Evolutionary conservation across 2,797 vertebrate species (phyloP).

Genomic region (Pangasius krempfi): DNA sequence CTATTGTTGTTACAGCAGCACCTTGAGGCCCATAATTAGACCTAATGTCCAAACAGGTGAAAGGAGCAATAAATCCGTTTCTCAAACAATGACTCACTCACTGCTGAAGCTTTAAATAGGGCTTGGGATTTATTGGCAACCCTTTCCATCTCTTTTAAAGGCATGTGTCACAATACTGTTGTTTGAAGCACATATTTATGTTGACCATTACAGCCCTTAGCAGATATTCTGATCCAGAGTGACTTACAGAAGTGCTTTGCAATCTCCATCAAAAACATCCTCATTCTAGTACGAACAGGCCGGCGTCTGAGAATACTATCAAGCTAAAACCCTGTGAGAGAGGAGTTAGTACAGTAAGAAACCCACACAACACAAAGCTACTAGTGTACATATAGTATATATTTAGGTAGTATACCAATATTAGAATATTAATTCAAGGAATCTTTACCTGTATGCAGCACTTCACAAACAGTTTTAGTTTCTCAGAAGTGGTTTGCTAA

Average conservation of each 20-base stretch:
- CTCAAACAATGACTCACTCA: constrained; percentile 8
- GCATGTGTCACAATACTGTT: not conserved
- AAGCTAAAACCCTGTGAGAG: not conserved
- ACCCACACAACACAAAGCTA: not conserved
- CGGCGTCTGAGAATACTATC: not conserved
- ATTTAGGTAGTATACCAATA: not conserved
- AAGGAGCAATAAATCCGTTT: constrained; percentile 3
- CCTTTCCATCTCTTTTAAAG: not conserved
- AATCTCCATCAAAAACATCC: not conserved
- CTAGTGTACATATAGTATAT: not conserved
- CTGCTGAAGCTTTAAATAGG: not conserved
- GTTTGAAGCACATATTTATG: not conserved
- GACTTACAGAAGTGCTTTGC: not conserved
- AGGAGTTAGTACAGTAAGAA: not conserved
- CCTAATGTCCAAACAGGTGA: not conserved
- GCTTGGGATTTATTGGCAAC: not conserved
- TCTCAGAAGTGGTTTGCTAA: not conserved
- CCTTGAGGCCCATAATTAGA: not conserved
- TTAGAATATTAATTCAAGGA: not conserved
- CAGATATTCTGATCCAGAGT: not conserved
- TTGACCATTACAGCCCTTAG: not conserved
- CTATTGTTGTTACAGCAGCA: not conserved
- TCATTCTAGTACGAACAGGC: not conserved
- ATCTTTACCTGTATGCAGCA: not conserved
- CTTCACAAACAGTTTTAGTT: not conserved